Evolutionary conservation across 2,797 vertebrate species (phyloP), one percentile per base, ranked within the genome.

Genomic region (Poeciliopsis infans): DNA sequence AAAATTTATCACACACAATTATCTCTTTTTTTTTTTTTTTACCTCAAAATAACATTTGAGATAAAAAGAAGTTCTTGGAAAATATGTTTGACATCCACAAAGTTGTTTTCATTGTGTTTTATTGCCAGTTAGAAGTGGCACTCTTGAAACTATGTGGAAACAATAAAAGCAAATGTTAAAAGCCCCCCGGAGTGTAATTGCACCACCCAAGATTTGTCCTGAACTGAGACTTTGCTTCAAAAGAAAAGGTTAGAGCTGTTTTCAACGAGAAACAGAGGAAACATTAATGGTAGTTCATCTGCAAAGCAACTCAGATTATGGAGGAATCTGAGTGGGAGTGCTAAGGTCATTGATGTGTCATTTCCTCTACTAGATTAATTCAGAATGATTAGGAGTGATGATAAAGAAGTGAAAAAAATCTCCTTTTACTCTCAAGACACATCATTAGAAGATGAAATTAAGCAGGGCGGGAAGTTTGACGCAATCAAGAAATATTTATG

Each of bases 331-430:
- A 80, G 36, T 83, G 45, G 73, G 80, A 80, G 78, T 86, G 83
- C 87, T 89, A 78, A 83, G 87, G 88, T 88, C 77, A 78, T 72
- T 10, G 8, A 84, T 53, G 84, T 91, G 84, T 91, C 84, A 89
- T 78, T 86, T 90, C 77, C 79, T 86, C 71, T 13, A 41, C 18
- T 28, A 43, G 25, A 88, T 83, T 75, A 88, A 79, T 76, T 79
- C 31, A 33, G 55, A 74, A 59, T 80, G 72, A 88, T 79, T 74
- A 74, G 70, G 72, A 76, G 71, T 1, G 57, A 59, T 31, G 4
- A 82, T 41, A 71, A 79, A 82, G 57, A 47, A 71, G 6, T 4
- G 3, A 76, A 43, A 80, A 45, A 51, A 70, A 43, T 2, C 39
- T 47, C 41, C 74, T 76, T 46, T 59, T 15, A 74, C 79, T 70